These are phyloP conservation scores for Papilio dardanus DNA, from an alignment of 1,140 invertebrate species.

Conservation along the genomic window DNA sequence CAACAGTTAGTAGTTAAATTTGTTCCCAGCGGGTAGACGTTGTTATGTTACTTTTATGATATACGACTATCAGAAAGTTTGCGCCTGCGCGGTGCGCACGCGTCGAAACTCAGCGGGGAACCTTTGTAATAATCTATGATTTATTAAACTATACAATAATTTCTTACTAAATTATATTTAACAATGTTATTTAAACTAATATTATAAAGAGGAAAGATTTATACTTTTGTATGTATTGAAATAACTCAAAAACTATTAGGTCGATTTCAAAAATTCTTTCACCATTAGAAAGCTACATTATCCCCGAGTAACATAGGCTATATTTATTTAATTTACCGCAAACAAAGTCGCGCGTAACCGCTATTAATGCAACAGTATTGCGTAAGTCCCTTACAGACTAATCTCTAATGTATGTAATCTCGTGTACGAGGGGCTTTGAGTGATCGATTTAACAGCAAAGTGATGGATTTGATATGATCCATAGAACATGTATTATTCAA, in stretches of 20 bases:
- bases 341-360: too few relatives aligned
- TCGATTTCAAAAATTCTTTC: too few relatives aligned
- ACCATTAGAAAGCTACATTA: too few relatives aligned
- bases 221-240: neutral
- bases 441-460: slow-evolving; percentile 52
- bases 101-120: neutral
- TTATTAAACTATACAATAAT: neutral
- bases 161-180: neutral
- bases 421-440: slow-evolving; percentile 45
- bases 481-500: slow-evolving; percentile 51
- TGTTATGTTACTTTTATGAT: too few relatives aligned
- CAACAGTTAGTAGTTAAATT: too few relatives aligned
- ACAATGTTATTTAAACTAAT: too few relatives aligned
- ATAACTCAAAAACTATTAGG: neutral
- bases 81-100: neutral
- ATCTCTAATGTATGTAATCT: slow-evolving; percentile 11
- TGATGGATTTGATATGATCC: slow-evolving; percentile 49
- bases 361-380: too few relatives aligned
- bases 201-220: too few relatives aligned
- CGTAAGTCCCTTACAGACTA: neutral
- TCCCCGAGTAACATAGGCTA: too few relatives aligned
- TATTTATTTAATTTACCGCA: too few relatives aligned
- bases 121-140: neutral
- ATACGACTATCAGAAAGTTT: neutral
- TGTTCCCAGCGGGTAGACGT: neutral